Evolutionary conservation across 2,888 invertebrate genomes (phyloP).

Genomic region (Xylocampa areola): DNA sequence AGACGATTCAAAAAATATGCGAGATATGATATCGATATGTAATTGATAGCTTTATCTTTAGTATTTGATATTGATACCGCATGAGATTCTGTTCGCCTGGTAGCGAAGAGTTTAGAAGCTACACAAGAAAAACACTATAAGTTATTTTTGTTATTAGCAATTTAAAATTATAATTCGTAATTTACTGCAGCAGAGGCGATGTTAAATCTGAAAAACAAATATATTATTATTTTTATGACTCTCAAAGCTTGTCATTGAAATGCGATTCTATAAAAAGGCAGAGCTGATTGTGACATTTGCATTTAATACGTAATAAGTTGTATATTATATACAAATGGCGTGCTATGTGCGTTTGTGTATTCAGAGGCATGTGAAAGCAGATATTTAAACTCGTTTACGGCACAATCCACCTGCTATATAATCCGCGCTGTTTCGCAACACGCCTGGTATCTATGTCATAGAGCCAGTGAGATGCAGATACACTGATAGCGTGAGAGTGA

Average conservation of each 20-base stretch:
- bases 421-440: conserved; percentile 89
- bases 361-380: conserved; percentile 85
- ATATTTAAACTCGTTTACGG: conserved; percentile 87
- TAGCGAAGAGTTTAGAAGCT: conserved; percentile 32
- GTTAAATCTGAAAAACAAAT: conserved; percentile 42
- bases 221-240: conserved; percentile 41
- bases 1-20: conserved; percentile 10
- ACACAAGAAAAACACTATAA: conserved; percentile 21
- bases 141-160: conserved; percentile 24
- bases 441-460: conserved; percentile 86
- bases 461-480: conserved; percentile 68
- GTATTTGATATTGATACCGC: conserved; percentile 16
- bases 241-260: conserved; percentile 25
- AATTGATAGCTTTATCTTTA: conserved; percentile 33
- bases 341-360: conserved; percentile 71
- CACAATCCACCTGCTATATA: conserved; percentile 89
- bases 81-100: conserved; percentile 51
- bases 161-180: conserved; percentile 30
- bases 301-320: conserved; percentile 36
- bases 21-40: conserved; percentile 23
- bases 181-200: conserved; percentile 23
- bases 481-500: conserved; percentile 60
- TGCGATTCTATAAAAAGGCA: conserved; percentile 24
- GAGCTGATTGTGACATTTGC: conserved; percentile 43
- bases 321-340: conserved; percentile 52